phyloP scores from a whole-genome alignment of 2,113 vertebrate genomes.

The Prunella himalayana region DNA sequence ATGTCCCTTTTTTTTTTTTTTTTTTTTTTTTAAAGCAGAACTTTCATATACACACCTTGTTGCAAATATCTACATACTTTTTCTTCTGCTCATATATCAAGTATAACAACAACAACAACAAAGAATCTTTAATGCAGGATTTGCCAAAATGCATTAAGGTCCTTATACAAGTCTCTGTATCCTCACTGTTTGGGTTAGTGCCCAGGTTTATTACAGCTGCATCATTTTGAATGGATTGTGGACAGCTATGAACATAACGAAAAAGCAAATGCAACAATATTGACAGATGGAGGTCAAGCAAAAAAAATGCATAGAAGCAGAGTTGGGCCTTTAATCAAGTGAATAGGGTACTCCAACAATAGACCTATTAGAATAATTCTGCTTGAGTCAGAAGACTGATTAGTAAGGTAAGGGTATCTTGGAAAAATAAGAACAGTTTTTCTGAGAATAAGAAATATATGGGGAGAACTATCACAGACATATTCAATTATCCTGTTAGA shows the following conservation, averaged over 20 bases:
- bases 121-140: not conserved
- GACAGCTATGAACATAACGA: conserved; percentile 42
- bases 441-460: not conserved
- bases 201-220: conserved; percentile 1
- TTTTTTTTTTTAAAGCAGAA: not conserved
- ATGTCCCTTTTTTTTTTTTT: not conserved
- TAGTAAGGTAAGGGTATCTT: conserved; percentile 4
- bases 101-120: not conserved
- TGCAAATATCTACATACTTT: not conserved
- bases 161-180: not conserved
- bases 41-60: not conserved
- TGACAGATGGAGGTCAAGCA: conserved; percentile 54
- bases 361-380: conserved; percentile 53
- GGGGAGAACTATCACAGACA: not conserved
- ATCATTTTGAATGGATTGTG: conserved; percentile 25
- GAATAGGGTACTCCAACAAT: conserved; percentile 30
- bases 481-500: not conserved
- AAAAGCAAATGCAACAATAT: conserved; percentile 51
- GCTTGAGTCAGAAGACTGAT: conserved; percentile 12
- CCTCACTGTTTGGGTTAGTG: not conserved
- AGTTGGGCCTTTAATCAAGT: conserved; percentile 64
- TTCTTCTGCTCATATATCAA: not conserved
- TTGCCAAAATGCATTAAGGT: not conserved
- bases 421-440: not conserved
- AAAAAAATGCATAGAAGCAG: conserved; percentile 5